Evolutionary conservation across 1,140 invertebrate species (phyloP), one percentile per base, ranked within the genome.

Genomic region (Manduca sexta): DNA sequence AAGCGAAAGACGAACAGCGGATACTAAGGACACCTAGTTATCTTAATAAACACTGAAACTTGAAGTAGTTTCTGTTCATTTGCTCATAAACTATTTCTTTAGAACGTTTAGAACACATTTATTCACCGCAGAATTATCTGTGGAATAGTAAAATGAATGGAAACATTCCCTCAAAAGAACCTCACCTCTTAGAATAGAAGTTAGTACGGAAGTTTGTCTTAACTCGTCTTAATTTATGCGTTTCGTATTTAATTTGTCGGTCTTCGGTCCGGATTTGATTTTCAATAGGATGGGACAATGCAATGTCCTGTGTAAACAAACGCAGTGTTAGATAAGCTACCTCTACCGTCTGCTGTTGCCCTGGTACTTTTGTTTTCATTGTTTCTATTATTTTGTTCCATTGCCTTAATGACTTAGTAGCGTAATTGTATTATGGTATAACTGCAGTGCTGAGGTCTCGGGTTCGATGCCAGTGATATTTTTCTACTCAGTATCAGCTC

Each of bases 181-280:
- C 49, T 55, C 58, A 66, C 61, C 59, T 61, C 68, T 67, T 65
- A 68, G 49, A 73, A 75, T 58, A 42, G 48, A 58, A 60, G 52
- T 68, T 61, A 52, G 49, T 50, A 52, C 42, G 59, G 63, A 74
- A 79, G 66, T 79, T 79, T 67, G 64, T 46, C 62, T 57, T 68
- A 63, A 66, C 66, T 68, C 64, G 39, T 57, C 62, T 74, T 79
- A 79, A 79, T 79, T 79, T 76, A 79, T 79, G 66, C 70, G 64
- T 68, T 61, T 57, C 69, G 55, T 60, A 62, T 72, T 76, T 73
- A 76, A 76, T 76, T 78, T 56, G 66, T 72, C 65, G 58, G 45
- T 50, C 35, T 49, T 44, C 51, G 48, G 62, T 64, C 64, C 56
- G 66, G 53, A 75, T 75, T 72, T 64, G 69, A 70, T 78, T 78